Evolutionary conservation across 2,888 invertebrate genomes (phyloP), one percentile per base, ranked within the genome.

Genomic region (Campaea margaritaria): DNA sequence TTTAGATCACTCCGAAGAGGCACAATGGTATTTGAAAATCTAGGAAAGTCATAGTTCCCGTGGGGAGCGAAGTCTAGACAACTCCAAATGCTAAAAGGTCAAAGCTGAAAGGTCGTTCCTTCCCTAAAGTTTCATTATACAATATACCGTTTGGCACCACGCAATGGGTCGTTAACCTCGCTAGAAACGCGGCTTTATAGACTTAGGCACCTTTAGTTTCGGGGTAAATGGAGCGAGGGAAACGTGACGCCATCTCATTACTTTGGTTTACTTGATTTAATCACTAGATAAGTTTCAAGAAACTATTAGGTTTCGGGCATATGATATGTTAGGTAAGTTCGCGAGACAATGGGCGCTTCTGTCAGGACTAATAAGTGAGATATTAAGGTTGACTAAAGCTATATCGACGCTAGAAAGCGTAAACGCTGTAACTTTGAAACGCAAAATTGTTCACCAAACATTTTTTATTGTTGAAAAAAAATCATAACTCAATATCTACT

Each of bases 81-180:
- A 36, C 36, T 2, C 12, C 36, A 36, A 36, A 31, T 2, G 12
- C n/a, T 3, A 36, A 36, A 36, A 36, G 36, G 12, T 36, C 12
- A 36, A 36, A 10, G 36, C 12, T n/a, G 2, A 21, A 21, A 21
- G 21, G 21, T 21, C 21, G 5, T 21, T 21, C 21, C 12, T 31
- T 31, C 9, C n/a, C 36, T 16, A 34, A 51, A 47, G 38, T 41
- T 46, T 50, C 38, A 51, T 55, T 46, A 47, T 5, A 4, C 39
- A 36, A 50, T 42, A 31, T 46, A 54, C 39, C 43, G 44, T 55
- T 60, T 52, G 51, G 39, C 53, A n/a, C 58, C 63, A 54, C 57
- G 63, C 57, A 53, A 63, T 54, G 38, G 55, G 51, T 14, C 64
- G 54, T 51, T 61, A 47, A 43, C 62, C 57, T 47, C 53, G 21